A percentile compares a stretch with the other conserved stretches of the same genome.
Conservation (phyloP, 2,113 vertebrate species). For the Merops nubicus region DNA sequence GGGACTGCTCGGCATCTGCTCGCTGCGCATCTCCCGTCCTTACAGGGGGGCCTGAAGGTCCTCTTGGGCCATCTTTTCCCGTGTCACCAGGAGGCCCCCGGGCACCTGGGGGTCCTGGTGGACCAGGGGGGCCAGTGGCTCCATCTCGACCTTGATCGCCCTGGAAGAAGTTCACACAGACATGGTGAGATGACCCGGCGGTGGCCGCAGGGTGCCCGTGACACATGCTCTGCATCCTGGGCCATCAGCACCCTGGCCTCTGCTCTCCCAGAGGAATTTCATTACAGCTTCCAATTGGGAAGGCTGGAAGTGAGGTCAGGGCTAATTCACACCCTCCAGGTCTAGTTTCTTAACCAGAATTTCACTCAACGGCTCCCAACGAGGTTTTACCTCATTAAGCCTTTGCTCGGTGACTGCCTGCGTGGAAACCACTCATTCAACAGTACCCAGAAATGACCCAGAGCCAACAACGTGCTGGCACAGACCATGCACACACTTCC, state of each 20-base stretch:
- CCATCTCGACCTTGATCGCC: conserved; percentile 92
- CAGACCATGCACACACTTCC: neutral
- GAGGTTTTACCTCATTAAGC: neutral
- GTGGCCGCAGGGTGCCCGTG: fast-evolving
- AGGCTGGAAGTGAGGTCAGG: neutral
- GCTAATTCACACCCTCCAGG: neutral
- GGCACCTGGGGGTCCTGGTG: conserved; percentile 87
- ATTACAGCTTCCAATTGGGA: neutral
- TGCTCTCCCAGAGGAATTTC: neutral
- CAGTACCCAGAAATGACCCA: neutral
- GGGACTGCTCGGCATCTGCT: fast-evolving
- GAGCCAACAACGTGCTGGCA: neutral
- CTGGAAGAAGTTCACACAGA: conserved; percentile 78
- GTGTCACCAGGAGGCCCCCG: conserved; percentile 92
- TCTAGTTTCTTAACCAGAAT: neutral
- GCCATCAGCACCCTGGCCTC: neutral
- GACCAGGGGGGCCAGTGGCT: conserved; percentile 87
- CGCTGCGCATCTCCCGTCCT: conserved; percentile 32
- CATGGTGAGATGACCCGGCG: neutral
- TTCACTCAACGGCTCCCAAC: neutral
- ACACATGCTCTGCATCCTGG: neutral
- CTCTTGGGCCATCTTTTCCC: conserved; percentile 91
- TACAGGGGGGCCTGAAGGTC: conserved; percentile 85
- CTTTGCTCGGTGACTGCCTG: neutral
- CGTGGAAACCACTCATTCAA: neutral